phyloP scores from a whole-genome alignment of 2,113 vertebrate species.

The Aythya baeri region DNA sequence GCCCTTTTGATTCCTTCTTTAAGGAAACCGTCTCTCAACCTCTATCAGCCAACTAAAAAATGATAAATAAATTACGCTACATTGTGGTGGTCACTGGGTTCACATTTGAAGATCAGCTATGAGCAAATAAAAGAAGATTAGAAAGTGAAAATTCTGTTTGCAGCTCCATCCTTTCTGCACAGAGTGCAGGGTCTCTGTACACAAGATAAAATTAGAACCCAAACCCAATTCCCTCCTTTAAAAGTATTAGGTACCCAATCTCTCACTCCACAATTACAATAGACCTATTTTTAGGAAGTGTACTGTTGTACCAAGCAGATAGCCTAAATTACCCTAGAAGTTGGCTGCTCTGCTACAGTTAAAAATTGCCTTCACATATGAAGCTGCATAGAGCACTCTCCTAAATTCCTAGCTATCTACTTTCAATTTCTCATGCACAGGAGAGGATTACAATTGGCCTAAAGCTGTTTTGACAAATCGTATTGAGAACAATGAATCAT shows the following conservation, averaged over 20 bases:
- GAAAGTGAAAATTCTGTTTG: neutral
- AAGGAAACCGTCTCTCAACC: neutral
- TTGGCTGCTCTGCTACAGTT: constrained; percentile 12
- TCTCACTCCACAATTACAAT: constrained; percentile 11
- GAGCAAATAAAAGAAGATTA: fast-evolving
- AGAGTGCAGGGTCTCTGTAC: neutral
- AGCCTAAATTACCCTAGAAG: constrained; percentile 16
- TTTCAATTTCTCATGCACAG: neutral
- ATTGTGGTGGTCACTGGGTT: neutral
- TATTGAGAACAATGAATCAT: neutral
- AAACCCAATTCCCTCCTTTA: neutral
- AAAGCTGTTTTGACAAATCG: neutral
- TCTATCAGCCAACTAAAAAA: neutral
- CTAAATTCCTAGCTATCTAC: neutral
- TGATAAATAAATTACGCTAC: neutral
- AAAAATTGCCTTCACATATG: neutral
- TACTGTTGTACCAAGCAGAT: neutral
- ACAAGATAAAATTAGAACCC: neutral
- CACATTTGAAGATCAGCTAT: neutral
- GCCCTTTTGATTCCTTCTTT: neutral
- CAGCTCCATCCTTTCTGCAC: neutral
- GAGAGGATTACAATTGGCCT: neutral
- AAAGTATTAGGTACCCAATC: neutral
- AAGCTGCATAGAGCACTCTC: neutral
- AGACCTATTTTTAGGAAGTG: constrained; percentile 44